These are phyloP conservation scores for Dicentrarchus labrax DNA, from an alignment of 2,113 vertebrate species.

Conservation along the genomic window DNA sequence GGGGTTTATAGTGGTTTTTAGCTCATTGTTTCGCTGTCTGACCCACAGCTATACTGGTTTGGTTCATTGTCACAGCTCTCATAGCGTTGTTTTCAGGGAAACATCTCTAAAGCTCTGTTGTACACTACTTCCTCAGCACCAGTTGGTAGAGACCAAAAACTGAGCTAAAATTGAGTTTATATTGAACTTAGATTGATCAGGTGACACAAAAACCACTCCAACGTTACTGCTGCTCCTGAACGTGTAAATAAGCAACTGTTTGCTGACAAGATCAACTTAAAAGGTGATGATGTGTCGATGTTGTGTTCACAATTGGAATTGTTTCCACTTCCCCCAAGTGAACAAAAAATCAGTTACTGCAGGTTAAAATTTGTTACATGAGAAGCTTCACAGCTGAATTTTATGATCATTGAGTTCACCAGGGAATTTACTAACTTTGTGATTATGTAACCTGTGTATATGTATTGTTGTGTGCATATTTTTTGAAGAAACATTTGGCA, in stretches of 20 bases:
- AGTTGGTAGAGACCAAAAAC: not conserved
- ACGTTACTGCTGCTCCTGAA: no score
- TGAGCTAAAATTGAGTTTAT: no score
- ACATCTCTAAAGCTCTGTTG: not conserved
- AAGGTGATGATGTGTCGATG: not conserved
- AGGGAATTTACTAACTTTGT: conserved; percentile 19
- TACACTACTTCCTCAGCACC: not conserved
- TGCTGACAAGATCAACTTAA: not conserved
- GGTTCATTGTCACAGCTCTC: not conserved
- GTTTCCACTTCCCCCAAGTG: not conserved
- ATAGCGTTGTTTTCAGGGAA: not conserved
- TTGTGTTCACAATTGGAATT: not conserved
- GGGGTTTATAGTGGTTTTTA: not conserved
- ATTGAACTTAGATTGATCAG: no score
- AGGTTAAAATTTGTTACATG: not conserved
- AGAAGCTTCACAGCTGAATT: not conserved
- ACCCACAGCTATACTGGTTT: not conserved
- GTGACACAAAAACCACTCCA: no score
- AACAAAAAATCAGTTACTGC: not conserved
- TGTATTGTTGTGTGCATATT: not conserved
- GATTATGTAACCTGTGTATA: not conserved
- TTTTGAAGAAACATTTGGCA: conserved; percentile 6
- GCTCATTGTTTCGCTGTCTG: not conserved
- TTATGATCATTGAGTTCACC: not conserved
- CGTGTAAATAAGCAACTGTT: not conserved